phyloP scores from a whole-genome alignment of 2,888 invertebrate species.

The Drosophila hamatofila region DNA sequence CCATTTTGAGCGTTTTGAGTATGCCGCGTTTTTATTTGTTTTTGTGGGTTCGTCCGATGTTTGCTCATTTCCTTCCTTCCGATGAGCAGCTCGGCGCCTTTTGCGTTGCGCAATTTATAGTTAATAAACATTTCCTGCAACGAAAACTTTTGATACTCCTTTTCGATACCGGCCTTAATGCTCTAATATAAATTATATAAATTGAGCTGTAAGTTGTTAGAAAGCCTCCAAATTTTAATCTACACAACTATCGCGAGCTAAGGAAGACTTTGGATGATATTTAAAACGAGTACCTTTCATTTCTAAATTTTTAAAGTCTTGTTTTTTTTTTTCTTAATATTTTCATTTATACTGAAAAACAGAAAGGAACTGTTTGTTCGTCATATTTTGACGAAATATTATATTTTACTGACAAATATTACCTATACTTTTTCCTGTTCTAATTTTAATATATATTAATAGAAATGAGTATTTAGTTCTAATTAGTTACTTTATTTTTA shows the following conservation, averaged over 20 bases:
- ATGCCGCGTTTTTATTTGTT: conserved; percentile 64
- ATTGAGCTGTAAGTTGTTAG: neutral
- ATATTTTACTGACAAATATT: neutral
- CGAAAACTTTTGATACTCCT: conserved; percentile 43
- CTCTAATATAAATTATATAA: neutral
- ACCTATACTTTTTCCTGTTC: no score
- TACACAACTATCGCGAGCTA: neutral
- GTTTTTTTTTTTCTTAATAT: no score
- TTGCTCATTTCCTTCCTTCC: conserved; percentile 75
- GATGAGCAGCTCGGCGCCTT: conserved; percentile 46
- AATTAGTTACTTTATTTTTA: no score
- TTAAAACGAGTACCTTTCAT: neutral
- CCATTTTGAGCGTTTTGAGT: conserved; percentile 40
- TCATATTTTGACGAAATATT: neutral
- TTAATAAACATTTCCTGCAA: conserved; percentile 76
- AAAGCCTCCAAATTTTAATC: neutral
- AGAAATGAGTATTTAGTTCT: no score
- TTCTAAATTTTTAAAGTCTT: no score
- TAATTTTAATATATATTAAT: neutral
- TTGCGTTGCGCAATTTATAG: conserved; percentile 71
- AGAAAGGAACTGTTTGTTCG: neutral
- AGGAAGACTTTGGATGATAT: neutral
- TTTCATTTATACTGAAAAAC: neutral
- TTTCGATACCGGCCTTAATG: conserved; percentile 23
- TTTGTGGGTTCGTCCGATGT: conserved; percentile 73